These are phyloP conservation scores for Sinonovacula constricta DNA, from an alignment of 1,140 invertebrate genomes.

Conservation along the genomic window DNA sequence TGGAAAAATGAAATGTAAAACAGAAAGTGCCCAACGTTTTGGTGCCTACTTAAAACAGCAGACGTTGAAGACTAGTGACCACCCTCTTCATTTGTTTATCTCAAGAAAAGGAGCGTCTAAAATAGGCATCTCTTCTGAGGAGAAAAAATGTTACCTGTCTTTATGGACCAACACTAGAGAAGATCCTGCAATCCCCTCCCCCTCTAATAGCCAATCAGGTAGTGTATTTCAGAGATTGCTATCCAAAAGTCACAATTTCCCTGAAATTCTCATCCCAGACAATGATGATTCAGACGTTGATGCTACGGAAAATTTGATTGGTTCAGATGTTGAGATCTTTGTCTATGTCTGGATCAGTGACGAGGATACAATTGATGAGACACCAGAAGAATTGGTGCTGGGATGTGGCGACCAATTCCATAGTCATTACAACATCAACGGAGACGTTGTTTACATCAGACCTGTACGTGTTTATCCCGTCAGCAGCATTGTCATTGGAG, in stretches of 20 bases:
- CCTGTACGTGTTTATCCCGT: conserved; percentile 61
- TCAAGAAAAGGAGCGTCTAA: conserved; percentile 27
- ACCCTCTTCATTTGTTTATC: conserved; percentile 30
- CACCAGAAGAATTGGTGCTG: conserved; percentile 3
- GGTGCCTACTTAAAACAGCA: too few relatives aligned
- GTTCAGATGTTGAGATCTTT: conserved; percentile 34
- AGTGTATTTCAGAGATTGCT: conserved; percentile 45
- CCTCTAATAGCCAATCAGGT: too few relatives aligned
- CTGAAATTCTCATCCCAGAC: conserved; percentile 41
- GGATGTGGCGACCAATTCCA: conserved; percentile 60
- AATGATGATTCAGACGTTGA: conserved; percentile 39
- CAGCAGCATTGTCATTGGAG: conserved; percentile 69
- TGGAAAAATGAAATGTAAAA: too few relatives aligned
- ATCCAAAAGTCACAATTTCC: conserved; percentile 48
- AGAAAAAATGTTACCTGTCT: conserved; percentile 15
- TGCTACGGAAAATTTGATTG: conserved; percentile 6
- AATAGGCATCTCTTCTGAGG: background rate
- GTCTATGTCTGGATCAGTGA: background rate
- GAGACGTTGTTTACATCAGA: conserved; percentile 52
- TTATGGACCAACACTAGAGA: conserved; percentile 40
- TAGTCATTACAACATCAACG: conserved; percentile 60
- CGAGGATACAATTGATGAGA: background rate
- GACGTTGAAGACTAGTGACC: conserved; percentile 22
- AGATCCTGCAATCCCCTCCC: too few relatives aligned
- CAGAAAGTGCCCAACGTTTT: too few relatives aligned